Percentiles rank a stretch among this genome's conserved stretches.
phyloP scores from a whole-genome alignment of 1,140 invertebrate genomes.

The Proales similis region DNA sequence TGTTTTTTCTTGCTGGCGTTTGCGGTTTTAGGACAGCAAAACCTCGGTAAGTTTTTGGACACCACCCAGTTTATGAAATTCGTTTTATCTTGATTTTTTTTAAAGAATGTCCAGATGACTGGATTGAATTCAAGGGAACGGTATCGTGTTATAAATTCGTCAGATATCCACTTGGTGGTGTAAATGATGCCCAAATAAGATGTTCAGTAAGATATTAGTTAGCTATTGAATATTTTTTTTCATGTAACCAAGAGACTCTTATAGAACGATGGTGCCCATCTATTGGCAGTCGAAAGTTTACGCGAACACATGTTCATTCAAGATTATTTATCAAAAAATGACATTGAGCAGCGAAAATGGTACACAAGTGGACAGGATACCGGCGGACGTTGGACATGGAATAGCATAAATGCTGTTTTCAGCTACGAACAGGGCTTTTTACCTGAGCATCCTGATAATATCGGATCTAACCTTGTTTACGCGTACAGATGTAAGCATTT shows the following conservation, averaged over 20 bases:
- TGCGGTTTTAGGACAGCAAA: no score
- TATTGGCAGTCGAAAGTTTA: slow-evolving; percentile 27
- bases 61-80: no score
- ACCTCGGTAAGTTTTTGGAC: no score
- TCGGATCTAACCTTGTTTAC: slow-evolving; percentile 25
- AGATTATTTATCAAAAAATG: slow-evolving; percentile 30
- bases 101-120: slow-evolving; percentile 35
- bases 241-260: not conserved
- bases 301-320: slow-evolving; percentile 34
- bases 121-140: slow-evolving; percentile 31
- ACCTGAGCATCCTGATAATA: slow-evolving; percentile 13
- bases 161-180: slow-evolving; percentile 6
- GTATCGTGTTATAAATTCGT: slow-evolving; percentile 33
- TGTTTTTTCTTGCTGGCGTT: no score
- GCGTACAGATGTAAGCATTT: slow-evolving; percentile 20
- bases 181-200: slow-evolving; percentile 17
- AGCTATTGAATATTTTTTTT: not conserved
- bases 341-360: slow-evolving; percentile 19
- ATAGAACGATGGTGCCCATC: slow-evolving; percentile 12
- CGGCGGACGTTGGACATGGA: slow-evolving; percentile 13
- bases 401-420: slow-evolving; percentile 13
- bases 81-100: no score
- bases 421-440: slow-evolving; percentile 36
- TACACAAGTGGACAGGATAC: slow-evolving; percentile 34
- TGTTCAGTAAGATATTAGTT: not conserved